Percentiles rank a stretch among this genome's conserved stretches.
These are phyloP conservation scores for Drosophila jambulina DNA, from an alignment of 1,140 invertebrate genomes.

Conservation along the genomic window DNA sequence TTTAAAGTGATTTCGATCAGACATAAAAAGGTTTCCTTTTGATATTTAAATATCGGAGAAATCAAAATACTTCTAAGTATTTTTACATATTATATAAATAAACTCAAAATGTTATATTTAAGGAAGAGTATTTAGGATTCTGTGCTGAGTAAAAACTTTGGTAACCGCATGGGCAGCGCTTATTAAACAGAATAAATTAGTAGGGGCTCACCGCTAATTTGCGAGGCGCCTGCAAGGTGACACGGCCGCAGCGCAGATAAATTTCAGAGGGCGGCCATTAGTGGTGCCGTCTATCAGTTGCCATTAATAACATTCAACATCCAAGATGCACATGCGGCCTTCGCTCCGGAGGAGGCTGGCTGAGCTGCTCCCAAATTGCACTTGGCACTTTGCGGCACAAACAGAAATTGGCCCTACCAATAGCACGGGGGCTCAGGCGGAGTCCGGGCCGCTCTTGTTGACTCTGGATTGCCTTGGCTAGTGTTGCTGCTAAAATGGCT, in stretches of 20 bases:
- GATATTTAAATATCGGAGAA: not conserved
- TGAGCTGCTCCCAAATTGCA: constrained; percentile 48
- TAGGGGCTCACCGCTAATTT: constrained; percentile 50
- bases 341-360: not conserved
- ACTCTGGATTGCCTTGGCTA: constrained; percentile 44
- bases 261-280: constrained; percentile 46
- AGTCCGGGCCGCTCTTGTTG: constrained; percentile 23
- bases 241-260: constrained; percentile 47
- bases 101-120: not conserved
- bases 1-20: not conserved
- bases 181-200: constrained; percentile 53
- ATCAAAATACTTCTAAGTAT: no score
- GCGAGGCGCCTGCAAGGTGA: constrained; percentile 30
- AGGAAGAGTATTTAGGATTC: not conserved
- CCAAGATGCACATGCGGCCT: constrained; percentile 55
- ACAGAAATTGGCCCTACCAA: constrained; percentile 48
- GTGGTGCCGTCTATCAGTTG: constrained; percentile 54
- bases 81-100: no score
- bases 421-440: constrained; percentile 23
- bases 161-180: constrained; percentile 2
- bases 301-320: constrained; percentile 76
- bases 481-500: constrained; percentile 44
- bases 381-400: constrained; percentile 63
- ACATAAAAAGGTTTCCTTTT: not conserved
- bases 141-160: no score